Percentiles rank a stretch among this genome's conserved stretches.
phyloP scores from a whole-genome alignment of 2,797 vertebrate species.

The Gastrophryne carolinensis region DNA sequence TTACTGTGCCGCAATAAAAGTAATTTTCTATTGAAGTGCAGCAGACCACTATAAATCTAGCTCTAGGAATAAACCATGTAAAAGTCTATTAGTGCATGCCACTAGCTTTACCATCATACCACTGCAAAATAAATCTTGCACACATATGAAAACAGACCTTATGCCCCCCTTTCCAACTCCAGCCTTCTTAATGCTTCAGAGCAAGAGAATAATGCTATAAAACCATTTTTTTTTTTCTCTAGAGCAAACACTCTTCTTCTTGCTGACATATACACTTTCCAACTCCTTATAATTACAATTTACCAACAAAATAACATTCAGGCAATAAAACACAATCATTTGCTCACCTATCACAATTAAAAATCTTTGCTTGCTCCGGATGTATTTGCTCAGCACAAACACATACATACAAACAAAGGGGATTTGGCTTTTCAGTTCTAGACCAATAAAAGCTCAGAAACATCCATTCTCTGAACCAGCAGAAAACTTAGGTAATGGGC shows the following conservation, averaged over 20 bases:
- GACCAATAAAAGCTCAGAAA: conserved; percentile 26
- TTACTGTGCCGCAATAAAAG: no score
- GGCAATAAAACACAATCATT: neutral
- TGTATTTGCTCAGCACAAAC: conserved; percentile 12
- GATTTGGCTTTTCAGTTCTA: neutral
- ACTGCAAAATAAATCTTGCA: neutral
- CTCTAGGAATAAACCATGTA: no score
- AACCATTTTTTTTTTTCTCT: no score
- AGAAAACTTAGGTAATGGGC: conserved; percentile 28
- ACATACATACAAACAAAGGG: neutral
- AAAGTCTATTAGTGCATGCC: no score
- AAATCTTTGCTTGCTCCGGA: neutral
- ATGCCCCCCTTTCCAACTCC: no score
- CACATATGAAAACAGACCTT: no score
- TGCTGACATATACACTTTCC: neutral
- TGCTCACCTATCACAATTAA: conserved; percentile 30
- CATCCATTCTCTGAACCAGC: conserved; percentile 19
- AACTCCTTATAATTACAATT: neutral
- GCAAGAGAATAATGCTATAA: no score
- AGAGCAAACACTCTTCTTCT: no score
- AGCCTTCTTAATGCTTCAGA: no score
- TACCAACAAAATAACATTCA: neutral
- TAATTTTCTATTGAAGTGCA: no score
- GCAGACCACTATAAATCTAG: no score
- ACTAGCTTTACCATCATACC: no score